Percentiles rank a stretch among this genome's conserved stretches.
Conservation (phyloP, 2,113 vertebrate genomes). For the Sitta europaea region DNA sequence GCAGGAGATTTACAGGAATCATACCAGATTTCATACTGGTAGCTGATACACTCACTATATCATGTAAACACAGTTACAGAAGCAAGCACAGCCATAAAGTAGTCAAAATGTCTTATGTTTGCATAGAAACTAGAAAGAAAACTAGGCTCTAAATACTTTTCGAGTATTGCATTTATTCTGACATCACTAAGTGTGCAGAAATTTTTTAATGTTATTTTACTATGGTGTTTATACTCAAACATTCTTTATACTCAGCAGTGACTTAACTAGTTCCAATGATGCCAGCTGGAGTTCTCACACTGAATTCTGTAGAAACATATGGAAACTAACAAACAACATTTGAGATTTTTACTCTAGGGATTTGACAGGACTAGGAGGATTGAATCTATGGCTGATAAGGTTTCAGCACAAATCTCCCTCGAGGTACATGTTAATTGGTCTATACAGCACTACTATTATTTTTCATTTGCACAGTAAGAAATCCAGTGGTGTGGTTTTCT, state of each 20-base stretch:
- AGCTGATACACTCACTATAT: not conserved
- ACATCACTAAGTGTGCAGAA: not conserved
- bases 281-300: not conserved
- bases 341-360: not conserved
- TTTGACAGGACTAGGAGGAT: not conserved
- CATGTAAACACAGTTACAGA: not conserved
- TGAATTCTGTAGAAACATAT: not conserved
- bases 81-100: not conserved
- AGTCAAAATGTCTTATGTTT: not conserved
- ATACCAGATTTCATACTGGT: not conserved
- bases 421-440: not conserved
- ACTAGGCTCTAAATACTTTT: not conserved
- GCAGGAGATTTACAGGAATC: not conserved
- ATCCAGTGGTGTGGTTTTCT: not conserved
- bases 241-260: not conserved
- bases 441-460: not conserved
- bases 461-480: not conserved
- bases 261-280: not conserved
- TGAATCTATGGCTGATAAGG: not conserved
- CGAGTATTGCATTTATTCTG: not conserved
- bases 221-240: not conserved
- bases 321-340: not conserved
- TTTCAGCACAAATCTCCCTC: not conserved
- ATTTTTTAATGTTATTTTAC: not conserved
- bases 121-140: not conserved